Conservation (phyloP, 1,140 invertebrate species). For the Zaprionus inermis region DNA sequence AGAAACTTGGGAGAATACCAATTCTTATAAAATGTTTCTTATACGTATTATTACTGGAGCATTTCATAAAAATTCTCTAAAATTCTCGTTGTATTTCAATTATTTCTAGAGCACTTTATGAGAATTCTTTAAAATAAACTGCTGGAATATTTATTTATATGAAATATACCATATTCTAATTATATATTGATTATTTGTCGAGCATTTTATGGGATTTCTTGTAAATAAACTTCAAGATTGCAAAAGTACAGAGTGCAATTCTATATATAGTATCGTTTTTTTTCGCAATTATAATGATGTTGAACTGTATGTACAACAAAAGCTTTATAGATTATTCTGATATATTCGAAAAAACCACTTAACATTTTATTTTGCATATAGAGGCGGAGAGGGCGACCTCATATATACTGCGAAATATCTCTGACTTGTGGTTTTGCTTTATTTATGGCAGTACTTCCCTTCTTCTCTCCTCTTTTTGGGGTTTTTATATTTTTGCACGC, state of each 20-base stretch:
- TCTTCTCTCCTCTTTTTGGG: background rate
- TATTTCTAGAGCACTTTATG: too few relatives aligned
- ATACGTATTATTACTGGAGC: too few relatives aligned
- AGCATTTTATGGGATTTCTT: background rate
- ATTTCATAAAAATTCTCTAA: too few relatives aligned
- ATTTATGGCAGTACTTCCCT: background rate
- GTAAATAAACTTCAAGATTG: background rate
- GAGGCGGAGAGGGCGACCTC: background rate
- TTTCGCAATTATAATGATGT: background rate
- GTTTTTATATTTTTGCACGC: constrained; percentile 47
- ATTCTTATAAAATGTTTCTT: too few relatives aligned
- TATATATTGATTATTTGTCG: too few relatives aligned
- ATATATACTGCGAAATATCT: background rate
- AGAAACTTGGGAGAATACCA: too few relatives aligned
- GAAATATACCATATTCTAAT: too few relatives aligned
- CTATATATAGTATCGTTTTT: background rate
- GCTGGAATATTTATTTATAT: too few relatives aligned
- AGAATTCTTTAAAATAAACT: too few relatives aligned
- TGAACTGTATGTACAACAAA: too few relatives aligned
- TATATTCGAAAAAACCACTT: background rate
- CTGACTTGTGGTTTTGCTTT: constrained; percentile 20
- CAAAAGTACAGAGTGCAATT: background rate
- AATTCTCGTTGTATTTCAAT: too few relatives aligned
- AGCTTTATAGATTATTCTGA: background rate
- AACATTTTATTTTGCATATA: background rate